Conservation (phyloP, 2,113 vertebrate species). For the Pholis gunnellus region DNA sequence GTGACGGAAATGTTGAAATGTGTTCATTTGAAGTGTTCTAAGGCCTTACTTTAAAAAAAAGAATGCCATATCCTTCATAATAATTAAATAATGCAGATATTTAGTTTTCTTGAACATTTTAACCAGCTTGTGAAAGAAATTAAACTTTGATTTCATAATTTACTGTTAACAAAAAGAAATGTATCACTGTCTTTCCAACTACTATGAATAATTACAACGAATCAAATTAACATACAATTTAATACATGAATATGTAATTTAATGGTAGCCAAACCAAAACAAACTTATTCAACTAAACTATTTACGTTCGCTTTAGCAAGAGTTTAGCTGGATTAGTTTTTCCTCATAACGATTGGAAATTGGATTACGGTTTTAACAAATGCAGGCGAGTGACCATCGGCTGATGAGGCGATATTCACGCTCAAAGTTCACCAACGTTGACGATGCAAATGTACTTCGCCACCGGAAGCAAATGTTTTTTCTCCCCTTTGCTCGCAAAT, state of each 20-base stretch:
- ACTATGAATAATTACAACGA: neutral
- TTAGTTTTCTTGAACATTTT: neutral
- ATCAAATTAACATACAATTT: neutral
- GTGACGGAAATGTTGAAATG: neutral
- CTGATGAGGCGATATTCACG: too few species aligned
- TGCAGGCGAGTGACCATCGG: too few species aligned
- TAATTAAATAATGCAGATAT: neutral
- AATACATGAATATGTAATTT: neutral
- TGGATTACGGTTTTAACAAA: too few species aligned
- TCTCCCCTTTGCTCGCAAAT: too few species aligned
- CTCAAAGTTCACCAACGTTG: too few species aligned
- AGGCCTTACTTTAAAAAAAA: neutral
- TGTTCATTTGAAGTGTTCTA: neutral
- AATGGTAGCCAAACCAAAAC: neutral
- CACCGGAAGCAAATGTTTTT: too few species aligned
- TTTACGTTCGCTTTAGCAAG: neutral
- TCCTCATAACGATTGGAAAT: neutral
- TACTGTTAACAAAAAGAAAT: neutral
- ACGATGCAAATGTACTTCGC: neutral
- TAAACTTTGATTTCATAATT: neutral
- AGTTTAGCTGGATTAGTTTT: neutral
- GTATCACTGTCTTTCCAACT: neutral
- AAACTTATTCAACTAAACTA: neutral
- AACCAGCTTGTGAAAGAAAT: neutral
- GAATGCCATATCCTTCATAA: neutral